Conservation (phyloP, 2,797 vertebrate genomes). For the Eremophila alpestris region DNA sequence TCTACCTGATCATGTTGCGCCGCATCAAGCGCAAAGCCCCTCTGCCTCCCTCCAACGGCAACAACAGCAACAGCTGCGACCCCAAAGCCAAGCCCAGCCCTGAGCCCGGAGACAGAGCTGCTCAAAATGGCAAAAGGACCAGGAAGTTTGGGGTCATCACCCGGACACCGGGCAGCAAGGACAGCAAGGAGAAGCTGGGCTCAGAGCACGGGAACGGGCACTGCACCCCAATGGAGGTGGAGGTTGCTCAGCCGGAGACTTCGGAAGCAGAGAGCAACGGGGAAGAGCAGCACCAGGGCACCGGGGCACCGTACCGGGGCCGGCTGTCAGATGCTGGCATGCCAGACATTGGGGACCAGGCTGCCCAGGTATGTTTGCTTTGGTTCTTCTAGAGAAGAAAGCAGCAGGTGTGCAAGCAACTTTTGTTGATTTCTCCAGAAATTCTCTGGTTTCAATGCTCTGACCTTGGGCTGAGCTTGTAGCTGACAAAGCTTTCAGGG, state of each 20-base stretch:
- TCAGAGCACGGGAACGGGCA: constrained; percentile 77
- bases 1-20: constrained; percentile 97
- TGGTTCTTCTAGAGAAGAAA: not conserved
- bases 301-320: constrained; percentile 56
- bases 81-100: constrained; percentile 65
- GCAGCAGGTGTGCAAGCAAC: accelerated
- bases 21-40: constrained; percentile 94
- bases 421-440: not conserved
- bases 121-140: constrained; percentile 85
- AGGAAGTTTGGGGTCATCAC: constrained; percentile 93
- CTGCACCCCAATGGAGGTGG: constrained; percentile 73
- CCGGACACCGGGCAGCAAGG: constrained; percentile 78
- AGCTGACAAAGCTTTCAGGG: not conserved
- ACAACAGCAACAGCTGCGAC: constrained; percentile 68
- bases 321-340: constrained; percentile 76
- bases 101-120: constrained; percentile 61
- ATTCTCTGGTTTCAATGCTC: not conserved
- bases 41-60: constrained; percentile 83
- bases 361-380: constrained; percentile 78
- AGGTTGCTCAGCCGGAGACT: constrained; percentile 60
- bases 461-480: not conserved
- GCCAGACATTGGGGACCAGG: constrained; percentile 76
- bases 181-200: constrained; percentile 58
- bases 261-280: constrained; percentile 51
- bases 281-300: constrained; percentile 49